phyloP scores from a whole-genome alignment of 1,140 invertebrate genomes.

The Sminthurinus signatus region DNA sequence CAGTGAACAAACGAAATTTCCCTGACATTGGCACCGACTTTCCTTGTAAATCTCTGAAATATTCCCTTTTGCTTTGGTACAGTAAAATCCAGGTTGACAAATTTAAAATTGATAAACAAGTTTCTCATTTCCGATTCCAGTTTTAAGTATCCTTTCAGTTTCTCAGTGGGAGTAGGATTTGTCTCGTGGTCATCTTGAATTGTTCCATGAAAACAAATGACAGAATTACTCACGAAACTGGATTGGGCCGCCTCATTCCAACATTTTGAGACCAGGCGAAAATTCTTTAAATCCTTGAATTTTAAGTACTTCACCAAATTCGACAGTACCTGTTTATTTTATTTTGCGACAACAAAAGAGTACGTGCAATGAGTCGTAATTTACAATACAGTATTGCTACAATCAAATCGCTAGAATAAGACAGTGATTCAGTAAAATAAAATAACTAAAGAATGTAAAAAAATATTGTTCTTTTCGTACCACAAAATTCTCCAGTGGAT shows the following conservation, averaged over 20 bases:
- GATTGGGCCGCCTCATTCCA: not conserved
- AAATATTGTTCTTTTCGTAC: no score
- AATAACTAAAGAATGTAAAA: no score
- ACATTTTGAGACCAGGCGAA: not conserved
- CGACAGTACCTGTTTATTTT: not conserved
- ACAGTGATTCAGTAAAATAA: no score
- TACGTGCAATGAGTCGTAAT: no score
- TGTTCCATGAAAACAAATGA: not conserved
- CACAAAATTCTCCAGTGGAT: no score
- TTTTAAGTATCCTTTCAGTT: no score
- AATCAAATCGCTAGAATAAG: no score
- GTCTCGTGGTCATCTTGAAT: not conserved
- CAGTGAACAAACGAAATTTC: not conserved
- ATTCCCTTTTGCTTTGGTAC: not conserved
- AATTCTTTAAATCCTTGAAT: not conserved
- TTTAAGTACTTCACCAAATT: not conserved
- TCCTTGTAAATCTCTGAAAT: not conserved
- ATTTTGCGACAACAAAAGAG: no score
- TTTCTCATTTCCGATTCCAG: no score
- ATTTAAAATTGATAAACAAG: constrained; percentile 2
- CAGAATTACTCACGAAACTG: not conserved
- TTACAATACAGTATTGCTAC: no score
- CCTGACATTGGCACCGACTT: not conserved
- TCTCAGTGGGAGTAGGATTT: not conserved
- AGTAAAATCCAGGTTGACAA: not conserved